Evolutionary conservation across 64 coral and sea anemone species (phyloP).

Genomic region (Stylophora pistillata): DNA sequence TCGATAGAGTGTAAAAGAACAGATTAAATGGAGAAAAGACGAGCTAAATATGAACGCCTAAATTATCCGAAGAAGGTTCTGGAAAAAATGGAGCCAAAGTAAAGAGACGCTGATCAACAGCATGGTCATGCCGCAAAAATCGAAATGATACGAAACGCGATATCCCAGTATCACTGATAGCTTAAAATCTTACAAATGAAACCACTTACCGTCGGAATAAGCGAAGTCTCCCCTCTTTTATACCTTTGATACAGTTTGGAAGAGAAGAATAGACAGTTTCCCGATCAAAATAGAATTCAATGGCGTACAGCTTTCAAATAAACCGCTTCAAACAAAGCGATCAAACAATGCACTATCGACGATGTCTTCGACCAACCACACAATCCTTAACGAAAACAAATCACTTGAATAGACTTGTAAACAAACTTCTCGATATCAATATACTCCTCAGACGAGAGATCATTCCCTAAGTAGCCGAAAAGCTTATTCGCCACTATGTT

Average conservation of each 20-base stretch:
- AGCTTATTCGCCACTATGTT: neutral
- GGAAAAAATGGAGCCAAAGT: neutral
- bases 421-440: slow-evolving; percentile 38
- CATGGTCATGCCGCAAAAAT: neutral
- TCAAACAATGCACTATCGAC: neutral
- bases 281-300: slow-evolving; percentile 15
- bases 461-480: neutral
- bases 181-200: neutral
- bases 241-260: neutral
- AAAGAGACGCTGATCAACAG: neutral
- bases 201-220: slow-evolving; percentile 10
- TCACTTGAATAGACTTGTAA: slow-evolving; percentile 22
- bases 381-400: neutral
- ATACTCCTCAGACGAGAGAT: neutral
- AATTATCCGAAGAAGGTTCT: too few relatives aligned
- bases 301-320: slow-evolving; percentile 26
- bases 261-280: neutral
- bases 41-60: too few relatives aligned
- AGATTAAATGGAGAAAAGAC: too few relatives aligned
- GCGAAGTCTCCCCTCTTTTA: neutral
- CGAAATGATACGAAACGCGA: neutral
- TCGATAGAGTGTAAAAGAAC: too few relatives aligned
- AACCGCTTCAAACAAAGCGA: slow-evolving; percentile 38
- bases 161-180: neutral
- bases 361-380: neutral